A percentile compares a stretch with the other conserved stretches of the same genome.
Evolutionary conservation across 2,888 invertebrate genomes (phyloP).

Genomic region (Lamellibrachia columna): DNA sequence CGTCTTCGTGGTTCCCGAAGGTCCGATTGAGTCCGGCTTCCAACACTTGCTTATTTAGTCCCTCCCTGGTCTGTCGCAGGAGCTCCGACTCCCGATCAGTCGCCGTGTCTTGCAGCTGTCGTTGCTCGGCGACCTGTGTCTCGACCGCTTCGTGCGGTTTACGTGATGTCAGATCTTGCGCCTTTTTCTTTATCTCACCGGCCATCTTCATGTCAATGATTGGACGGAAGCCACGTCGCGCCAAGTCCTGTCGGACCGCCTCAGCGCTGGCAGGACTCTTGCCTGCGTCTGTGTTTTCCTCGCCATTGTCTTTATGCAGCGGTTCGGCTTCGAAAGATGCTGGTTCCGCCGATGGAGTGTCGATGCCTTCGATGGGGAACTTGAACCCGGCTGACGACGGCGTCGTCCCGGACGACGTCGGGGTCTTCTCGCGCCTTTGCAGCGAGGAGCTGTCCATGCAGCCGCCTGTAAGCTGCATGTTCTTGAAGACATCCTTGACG

Average conservation of each 20-base stretch:
- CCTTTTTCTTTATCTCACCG: conserved; percentile 36
- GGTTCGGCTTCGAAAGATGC: background rate
- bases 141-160: conserved; percentile 41
- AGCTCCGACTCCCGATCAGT: conserved; percentile 20
- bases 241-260: conserved; percentile 13
- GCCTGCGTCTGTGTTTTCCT: conserved; percentile 23
- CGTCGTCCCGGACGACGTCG: background rate
- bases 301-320: conserved; percentile 16
- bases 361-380: conserved; percentile 45
- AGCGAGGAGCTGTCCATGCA: conserved; percentile 20
- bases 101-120: conserved; percentile 8
- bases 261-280: background rate
- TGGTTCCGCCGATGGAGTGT: conserved; percentile 33
- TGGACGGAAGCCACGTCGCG: conserved; percentile 42
- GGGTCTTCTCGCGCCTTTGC: background rate
- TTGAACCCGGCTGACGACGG: conserved; percentile 31
- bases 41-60: conserved; percentile 17
- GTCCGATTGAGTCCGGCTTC: background rate
- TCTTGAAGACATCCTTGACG: conserved; percentile 32
- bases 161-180: conserved; percentile 39
- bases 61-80: conserved; percentile 21
- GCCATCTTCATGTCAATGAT: conserved; percentile 38
- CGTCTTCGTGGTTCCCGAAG: background rate
- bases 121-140: conserved; percentile 24
- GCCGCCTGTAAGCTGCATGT: conserved; percentile 33